Evolutionary conservation across 2,113 vertebrate genomes (phyloP).

Genomic region (Syrrhaptes paradoxus): DNA sequence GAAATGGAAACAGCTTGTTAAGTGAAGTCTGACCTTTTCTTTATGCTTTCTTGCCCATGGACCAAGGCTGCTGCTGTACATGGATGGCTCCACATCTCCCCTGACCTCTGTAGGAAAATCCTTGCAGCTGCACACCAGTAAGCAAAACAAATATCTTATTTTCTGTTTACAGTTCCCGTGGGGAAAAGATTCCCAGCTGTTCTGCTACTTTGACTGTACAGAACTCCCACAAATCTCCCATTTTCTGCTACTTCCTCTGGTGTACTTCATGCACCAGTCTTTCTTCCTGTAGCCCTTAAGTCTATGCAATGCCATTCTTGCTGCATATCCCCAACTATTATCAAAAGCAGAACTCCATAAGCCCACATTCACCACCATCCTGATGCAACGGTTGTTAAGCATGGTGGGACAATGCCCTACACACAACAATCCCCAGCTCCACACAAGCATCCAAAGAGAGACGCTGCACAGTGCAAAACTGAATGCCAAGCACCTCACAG

Average conservation of each 20-base stretch:
- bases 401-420: neutral
- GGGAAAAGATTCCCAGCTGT: neutral
- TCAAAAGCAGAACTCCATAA: neutral
- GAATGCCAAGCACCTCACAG: neutral
- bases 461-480: neutral
- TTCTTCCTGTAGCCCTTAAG: neutral
- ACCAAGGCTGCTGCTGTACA: neutral
- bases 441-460: neutral
- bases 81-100: neutral
- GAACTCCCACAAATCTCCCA: neutral
- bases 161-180: neutral
- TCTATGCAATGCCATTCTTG: neutral
- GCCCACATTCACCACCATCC: fast-evolving
- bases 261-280: fast-evolving
- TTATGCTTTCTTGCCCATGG: neutral
- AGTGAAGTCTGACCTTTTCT: neutral
- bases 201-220: neutral
- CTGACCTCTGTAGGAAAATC: neutral
- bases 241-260: neutral
- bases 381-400: neutral
- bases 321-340: neutral
- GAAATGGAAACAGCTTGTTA: neutral
- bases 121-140: neutral
- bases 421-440: neutral
- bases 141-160: neutral